A percentile compares a stretch with the other conserved stretches of the same genome.
Evolutionary conservation across 2,113 vertebrate genomes (phyloP).

Genomic region (Forbesichthys agassizii): DNA sequence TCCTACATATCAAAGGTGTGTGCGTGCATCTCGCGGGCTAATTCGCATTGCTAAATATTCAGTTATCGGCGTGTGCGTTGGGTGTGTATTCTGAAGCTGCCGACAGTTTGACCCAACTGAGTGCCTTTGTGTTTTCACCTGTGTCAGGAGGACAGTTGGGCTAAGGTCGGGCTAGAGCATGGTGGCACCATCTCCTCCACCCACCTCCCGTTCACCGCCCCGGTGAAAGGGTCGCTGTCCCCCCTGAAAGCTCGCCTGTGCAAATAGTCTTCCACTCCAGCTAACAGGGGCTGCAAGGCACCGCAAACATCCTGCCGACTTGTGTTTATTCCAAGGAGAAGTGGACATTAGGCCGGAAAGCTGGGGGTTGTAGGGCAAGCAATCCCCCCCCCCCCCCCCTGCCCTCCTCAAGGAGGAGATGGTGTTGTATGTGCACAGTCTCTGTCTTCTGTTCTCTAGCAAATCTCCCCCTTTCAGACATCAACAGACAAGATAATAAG

Average conservation of each 20-base stretch:
- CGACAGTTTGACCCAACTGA: no score
- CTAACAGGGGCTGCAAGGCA: constrained; percentile 89
- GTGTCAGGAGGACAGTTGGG: no score
- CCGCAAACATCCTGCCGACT: constrained; percentile 88
- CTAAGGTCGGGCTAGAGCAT: no score
- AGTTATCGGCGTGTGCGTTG: no score
- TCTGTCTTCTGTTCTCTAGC: constrained; percentile 92
- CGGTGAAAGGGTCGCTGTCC: constrained; percentile 67
- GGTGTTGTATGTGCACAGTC: constrained; percentile 88
- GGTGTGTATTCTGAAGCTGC: no score
- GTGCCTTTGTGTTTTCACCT: no score
- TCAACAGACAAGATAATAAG: constrained; percentile 99
- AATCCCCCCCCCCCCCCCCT: constrained; percentile 64
- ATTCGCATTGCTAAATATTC: no score
- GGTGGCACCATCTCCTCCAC: constrained; percentile 41
- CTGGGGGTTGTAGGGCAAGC: constrained; percentile 98
- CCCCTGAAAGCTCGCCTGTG: constrained; percentile 89
- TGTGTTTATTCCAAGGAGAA: constrained; percentile 97
- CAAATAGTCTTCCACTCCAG: constrained; percentile 91
- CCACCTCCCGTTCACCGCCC: constrained; percentile 56
- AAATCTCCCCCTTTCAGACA: constrained; percentile 98
- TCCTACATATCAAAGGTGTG: not conserved
- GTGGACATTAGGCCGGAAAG: constrained; percentile 98
- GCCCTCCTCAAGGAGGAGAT: constrained; percentile 66
- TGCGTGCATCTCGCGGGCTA: no score